These are phyloP conservation scores for Elephantulus edwardii DNA, from an alignment of 2,113 vertebrate species.

Conservation along the genomic window DNA sequence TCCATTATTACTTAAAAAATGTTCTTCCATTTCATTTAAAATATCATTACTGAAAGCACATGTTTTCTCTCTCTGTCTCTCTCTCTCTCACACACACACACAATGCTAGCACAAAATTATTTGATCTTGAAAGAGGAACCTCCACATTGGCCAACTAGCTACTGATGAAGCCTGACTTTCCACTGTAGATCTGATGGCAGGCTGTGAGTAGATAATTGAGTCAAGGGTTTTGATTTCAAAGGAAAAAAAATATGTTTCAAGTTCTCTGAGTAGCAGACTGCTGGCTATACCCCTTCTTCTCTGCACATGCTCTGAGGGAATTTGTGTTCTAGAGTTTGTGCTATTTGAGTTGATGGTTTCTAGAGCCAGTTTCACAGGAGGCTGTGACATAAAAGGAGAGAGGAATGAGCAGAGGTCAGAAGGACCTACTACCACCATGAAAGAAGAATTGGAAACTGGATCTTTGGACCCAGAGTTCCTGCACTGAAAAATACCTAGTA, in stretches of 20 bases:
- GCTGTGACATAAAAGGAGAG: no score
- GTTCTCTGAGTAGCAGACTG: not conserved
- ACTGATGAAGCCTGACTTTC: not conserved
- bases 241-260: not conserved
- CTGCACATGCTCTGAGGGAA: not conserved
- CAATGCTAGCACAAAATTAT: no score
- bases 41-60: no score
- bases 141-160: not conserved
- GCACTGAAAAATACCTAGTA: no score
- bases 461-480: no score
- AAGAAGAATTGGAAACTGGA: no score
- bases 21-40: no score
- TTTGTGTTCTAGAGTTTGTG: not conserved
- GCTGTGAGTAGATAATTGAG: constrained; percentile 34
- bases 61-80: no score
- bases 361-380: not conserved
- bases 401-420: no score
- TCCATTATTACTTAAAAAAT: no score
- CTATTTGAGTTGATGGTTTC: not conserved
- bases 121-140: not conserved
- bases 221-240: constrained; percentile 46
- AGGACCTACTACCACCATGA: no score
- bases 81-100: no score
- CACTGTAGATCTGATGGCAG: not conserved
- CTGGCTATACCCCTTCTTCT: not conserved